A percentile compares a stretch with the other conserved stretches of the same genome.
These are phyloP conservation scores for Chironomus tentans DNA, from an alignment of 2,888 invertebrate genomes.

Conservation along the genomic window DNA sequence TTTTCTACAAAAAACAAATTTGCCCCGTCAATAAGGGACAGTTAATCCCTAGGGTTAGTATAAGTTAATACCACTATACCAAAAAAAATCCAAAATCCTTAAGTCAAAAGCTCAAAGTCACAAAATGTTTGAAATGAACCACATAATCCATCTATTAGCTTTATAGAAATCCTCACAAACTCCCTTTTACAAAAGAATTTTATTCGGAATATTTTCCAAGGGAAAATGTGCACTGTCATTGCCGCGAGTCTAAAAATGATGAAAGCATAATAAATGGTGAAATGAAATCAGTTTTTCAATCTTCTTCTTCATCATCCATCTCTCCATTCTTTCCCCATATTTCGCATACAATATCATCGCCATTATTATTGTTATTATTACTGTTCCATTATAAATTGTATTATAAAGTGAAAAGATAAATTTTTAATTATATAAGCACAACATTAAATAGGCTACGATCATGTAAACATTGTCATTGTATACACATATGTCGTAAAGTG, in stretches of 20 bases:
- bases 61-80: no score
- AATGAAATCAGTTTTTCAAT: background rate
- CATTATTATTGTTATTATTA: background rate
- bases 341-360: background rate
- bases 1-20: no score
- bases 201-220: background rate
- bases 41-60: no score
- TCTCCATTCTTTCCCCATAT: background rate
- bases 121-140: no score
- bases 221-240: background rate
- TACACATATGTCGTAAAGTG: constrained; percentile 1
- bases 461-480: constrained; percentile 3
- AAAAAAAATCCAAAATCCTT: no score
- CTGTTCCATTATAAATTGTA: background rate
- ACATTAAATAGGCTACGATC: background rate
- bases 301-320: background rate
- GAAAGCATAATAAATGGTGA: background rate
- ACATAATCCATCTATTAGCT: no score
- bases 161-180: no score
- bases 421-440: constrained; percentile 24
- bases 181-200: no score
- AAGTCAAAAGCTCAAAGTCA: no score
- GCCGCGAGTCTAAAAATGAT: background rate
- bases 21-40: no score
- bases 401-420: constrained; percentile 9